Evolutionary conservation across 1,140 invertebrate species (phyloP).

Genomic region (Macrotrachela quadricornifera): DNA sequence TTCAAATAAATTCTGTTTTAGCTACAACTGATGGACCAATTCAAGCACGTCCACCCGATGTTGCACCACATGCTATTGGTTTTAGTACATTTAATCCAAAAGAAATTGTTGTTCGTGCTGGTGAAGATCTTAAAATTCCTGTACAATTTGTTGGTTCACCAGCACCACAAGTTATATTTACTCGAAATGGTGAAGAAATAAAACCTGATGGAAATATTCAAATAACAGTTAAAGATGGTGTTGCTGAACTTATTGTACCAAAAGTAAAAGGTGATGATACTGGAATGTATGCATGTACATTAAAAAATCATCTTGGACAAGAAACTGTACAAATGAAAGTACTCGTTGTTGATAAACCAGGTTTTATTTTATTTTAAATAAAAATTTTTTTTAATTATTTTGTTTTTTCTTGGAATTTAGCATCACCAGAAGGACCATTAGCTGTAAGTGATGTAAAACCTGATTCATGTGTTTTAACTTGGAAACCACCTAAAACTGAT

Average conservation of each 20-base stretch:
- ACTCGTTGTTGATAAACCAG: constrained; percentile 41
- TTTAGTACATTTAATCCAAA: constrained; percentile 35
- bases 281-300: constrained; percentile 68
- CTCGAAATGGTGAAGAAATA: constrained; percentile 16
- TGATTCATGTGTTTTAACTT: no score
- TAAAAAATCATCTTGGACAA: constrained; percentile 58
- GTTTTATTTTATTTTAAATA: constrained; percentile 33
- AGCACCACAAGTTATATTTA: constrained; percentile 39
- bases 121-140: constrained; percentile 79
- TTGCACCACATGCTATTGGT: constrained; percentile 24
- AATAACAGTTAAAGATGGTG: constrained; percentile 1
- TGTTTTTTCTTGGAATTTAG: neutral
- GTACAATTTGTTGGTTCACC: constrained; percentile 76
- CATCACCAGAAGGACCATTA: constrained; percentile 18
- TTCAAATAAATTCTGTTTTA: neutral
- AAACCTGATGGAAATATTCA: neutral
- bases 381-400: no score
- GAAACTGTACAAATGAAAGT: constrained; percentile 70
- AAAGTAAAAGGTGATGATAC: constrained; percentile 65
- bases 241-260: constrained; percentile 44
- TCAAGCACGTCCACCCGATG: constrained; percentile 57
- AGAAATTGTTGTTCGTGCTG: constrained; percentile 79
- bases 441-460: no score
- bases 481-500: constrained; percentile 23
- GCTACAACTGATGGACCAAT: constrained; percentile 67